Percentiles rank a stretch among this genome's conserved stretches.
Evolutionary conservation across 2,113 vertebrate genomes (phyloP).

Genomic region (Pongo abelii): DNA sequence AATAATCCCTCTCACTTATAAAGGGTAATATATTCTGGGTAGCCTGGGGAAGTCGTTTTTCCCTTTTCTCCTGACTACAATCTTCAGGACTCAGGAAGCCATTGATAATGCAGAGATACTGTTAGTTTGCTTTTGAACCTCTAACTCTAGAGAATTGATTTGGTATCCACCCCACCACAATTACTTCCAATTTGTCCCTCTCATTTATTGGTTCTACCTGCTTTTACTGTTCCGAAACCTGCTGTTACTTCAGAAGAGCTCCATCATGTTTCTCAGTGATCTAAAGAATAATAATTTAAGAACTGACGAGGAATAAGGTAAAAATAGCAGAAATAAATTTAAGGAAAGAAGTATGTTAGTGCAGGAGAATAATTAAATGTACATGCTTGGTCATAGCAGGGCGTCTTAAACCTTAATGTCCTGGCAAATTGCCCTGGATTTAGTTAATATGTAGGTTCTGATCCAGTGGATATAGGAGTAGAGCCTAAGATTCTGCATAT

Average conservation of each 20-base stretch:
- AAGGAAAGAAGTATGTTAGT: not conserved
- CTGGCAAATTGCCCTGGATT: not conserved
- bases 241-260: not conserved
- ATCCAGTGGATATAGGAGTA: not conserved
- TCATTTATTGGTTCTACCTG: not conserved
- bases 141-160: not conserved
- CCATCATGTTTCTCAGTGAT: not conserved
- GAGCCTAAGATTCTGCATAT: not conserved
- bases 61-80: not conserved
- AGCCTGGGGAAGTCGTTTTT: not conserved
- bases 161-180: accelerated
- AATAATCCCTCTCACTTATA: not conserved
- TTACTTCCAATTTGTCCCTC: too few species aligned
- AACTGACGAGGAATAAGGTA: not conserved
- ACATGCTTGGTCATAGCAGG: not conserved
- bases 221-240: not conserved
- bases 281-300: not conserved
- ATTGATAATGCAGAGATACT: not conserved
- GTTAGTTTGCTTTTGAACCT: not conserved
- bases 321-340: not conserved
- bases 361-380: not conserved
- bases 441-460: not conserved
- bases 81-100: not conserved
- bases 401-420: not conserved
- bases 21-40: not conserved